Evolutionary conservation across 92 coral and sea anemone genomes (phyloP).

Genomic region (Zoanthus gigantus): DNA sequence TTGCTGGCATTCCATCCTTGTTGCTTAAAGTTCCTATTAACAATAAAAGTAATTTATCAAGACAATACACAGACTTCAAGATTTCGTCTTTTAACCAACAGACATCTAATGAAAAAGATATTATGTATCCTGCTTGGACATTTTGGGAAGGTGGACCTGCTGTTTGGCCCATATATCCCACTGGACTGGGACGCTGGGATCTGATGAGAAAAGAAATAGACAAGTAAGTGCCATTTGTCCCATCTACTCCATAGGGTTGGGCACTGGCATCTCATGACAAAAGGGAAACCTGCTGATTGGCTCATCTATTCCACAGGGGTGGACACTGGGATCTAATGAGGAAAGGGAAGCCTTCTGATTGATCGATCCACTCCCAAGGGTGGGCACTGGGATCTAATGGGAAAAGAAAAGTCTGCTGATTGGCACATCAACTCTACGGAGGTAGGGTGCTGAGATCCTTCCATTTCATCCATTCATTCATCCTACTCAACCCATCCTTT

Average conservation of each 20-base stretch:
- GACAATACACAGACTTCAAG: no score
- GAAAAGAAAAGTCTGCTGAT: background rate
- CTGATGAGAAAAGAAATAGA: slow-evolving; percentile 89
- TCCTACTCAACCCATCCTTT: background rate
- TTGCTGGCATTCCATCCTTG: no score
- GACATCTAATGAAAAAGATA: slow-evolving; percentile 87
- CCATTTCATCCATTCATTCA: background rate
- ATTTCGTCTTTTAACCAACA: slow-evolving; percentile 7
- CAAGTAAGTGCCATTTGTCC: slow-evolving; percentile 68
- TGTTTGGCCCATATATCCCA: slow-evolving; percentile 98
- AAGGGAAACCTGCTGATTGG: no score
- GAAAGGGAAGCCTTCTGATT: background rate
- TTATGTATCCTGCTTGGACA: slow-evolving; percentile 99
- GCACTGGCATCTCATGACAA: no score
- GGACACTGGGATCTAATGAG: no score
- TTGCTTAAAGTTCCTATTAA: no score
- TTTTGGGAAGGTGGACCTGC: slow-evolving; percentile 99
- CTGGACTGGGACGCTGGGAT: slow-evolving; percentile 99
- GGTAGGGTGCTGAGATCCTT: background rate
- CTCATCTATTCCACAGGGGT: no score
- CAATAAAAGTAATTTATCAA: no score
- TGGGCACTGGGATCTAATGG: no score
- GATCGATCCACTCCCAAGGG: no score
- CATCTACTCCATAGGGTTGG: background rate
- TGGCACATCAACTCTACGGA: background rate